These are phyloP conservation scores for Gymnarchus niloticus DNA, from an alignment of 2,113 vertebrate species.

Conservation along the genomic window DNA sequence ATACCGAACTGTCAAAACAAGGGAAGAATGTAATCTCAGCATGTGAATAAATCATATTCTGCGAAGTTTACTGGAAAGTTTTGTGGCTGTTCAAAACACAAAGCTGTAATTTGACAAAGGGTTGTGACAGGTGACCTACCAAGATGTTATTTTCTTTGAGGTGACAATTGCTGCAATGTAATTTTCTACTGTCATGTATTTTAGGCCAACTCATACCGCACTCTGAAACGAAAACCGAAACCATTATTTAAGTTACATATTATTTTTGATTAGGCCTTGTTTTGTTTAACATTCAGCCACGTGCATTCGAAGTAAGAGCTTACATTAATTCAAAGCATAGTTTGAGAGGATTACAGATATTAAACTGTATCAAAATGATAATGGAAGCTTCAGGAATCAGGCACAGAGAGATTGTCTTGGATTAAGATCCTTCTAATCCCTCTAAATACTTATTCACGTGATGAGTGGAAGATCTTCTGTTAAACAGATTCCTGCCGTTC, in stretches of 20 bases:
- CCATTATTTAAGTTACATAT: constrained; percentile 33
- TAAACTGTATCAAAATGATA: constrained; percentile 59
- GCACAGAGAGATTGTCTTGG: constrained; percentile 41
- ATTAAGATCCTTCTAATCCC: constrained; percentile 46
- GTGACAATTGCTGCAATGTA: constrained; percentile 52
- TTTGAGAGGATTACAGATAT: constrained; percentile 53
- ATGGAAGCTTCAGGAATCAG: constrained; percentile 42
- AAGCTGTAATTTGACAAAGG: constrained; percentile 57
- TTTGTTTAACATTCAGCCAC: constrained; percentile 57
- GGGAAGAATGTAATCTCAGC: constrained; percentile 60
- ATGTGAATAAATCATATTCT: constrained; percentile 59
- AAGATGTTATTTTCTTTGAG: constrained; percentile 54
- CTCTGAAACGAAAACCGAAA: constrained; percentile 37
- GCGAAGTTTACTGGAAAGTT: constrained; percentile 58
- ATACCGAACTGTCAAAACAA: constrained; percentile 59
- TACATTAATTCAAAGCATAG: constrained; percentile 56
- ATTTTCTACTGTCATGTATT: constrained; percentile 56
- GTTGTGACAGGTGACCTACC: constrained; percentile 59
- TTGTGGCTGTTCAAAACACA: constrained; percentile 58
- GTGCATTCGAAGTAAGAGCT: constrained; percentile 45
- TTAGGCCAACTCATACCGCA: constrained; percentile 54
- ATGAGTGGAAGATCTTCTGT: constrained; percentile 37
- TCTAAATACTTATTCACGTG: constrained; percentile 37
- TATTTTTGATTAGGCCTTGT: constrained; percentile 32
- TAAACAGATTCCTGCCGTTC: constrained; percentile 41